Evolutionary conservation across 2,113 vertebrate genomes (phyloP).

Genomic region (Daboia siamensis): DNA sequence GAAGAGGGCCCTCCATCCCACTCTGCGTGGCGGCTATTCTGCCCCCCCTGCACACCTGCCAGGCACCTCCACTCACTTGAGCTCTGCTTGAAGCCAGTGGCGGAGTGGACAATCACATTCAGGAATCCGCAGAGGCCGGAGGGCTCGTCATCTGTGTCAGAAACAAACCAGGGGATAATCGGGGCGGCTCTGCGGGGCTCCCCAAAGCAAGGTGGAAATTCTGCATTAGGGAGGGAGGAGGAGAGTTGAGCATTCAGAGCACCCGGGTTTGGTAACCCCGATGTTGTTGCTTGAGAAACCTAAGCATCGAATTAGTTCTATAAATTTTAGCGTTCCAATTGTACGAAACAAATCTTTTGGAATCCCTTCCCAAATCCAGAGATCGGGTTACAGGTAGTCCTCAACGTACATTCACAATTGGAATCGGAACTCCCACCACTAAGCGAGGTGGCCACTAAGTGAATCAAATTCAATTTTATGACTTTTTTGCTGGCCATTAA

Average conservation of each 20-base stretch:
- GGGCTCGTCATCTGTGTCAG: slow-evolving; percentile 87
- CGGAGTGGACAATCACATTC: slow-evolving; percentile 92
- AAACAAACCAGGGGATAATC: slow-evolving; percentile 6
- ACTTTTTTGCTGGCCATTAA: neutral
- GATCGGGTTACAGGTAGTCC: neutral
- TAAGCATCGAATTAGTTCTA: neutral
- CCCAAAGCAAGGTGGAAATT: too few relatives aligned
- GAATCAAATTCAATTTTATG: neutral
- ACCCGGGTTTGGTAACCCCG: neutral
- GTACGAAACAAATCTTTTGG: neutral
- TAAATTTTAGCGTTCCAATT: neutral
- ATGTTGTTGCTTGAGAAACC: neutral
- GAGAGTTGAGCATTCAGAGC: too few relatives aligned
- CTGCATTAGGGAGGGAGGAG: too few relatives aligned
- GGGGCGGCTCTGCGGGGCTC: neutral
- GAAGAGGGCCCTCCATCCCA: too few relatives aligned
- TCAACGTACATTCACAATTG: neutral
- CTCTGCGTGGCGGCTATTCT: too few relatives aligned
- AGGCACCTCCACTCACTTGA: slow-evolving; percentile 78
- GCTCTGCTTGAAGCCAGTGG: slow-evolving; percentile 87
- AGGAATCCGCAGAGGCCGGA: slow-evolving; percentile 90
- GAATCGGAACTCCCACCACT: neutral
- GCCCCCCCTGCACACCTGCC: neutral
- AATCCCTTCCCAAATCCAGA: neutral
- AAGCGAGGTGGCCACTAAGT: neutral